Evolutionary conservation across 2,888 invertebrate genomes (phyloP), one percentile per base, ranked within the genome.

Genomic region (Xestobium rufovillosum): DNA sequence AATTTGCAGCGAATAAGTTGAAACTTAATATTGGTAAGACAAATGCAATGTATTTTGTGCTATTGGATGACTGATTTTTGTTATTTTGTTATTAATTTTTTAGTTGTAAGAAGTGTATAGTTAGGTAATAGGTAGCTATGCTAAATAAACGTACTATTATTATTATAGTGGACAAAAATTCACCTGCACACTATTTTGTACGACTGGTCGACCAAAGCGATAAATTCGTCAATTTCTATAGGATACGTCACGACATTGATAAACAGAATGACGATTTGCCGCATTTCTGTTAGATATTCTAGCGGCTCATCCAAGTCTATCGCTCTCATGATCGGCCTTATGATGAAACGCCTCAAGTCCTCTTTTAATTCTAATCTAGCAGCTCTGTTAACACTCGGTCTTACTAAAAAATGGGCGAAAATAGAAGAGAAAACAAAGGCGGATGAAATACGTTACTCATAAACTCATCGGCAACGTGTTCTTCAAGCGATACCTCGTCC

Each of bases 271-370:
- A 79, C 76, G 3, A 82, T 78, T 42, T 78, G 75, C 26, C 83
- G 70, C 63, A 83, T 78, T 61, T 84, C 83, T 0, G 82, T 81
- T 4, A 84, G 61, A 57, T 78, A 81, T 48, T 82, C 81, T 47
- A 83, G 63, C 0, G 81, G 80, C 53, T 82, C 78, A 39, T 76
- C 71, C 45, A 74, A 70, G 44, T 79, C 77, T 2, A 80, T 73
- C 0, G 75, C 75, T 13, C 72, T 66, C 25, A 77, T 67, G 0
- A 80, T 73, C 0, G 78, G 77, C 1, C 68, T 61, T 14, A 75
- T 61, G 58, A 78, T 73, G 48, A 75, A 80, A 29, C 71, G 70
- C 12, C 71, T 65, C 3, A 79, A 55, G 3, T 62, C 54, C 45
- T 68, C 47, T 48, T 65, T 68, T 53, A 74, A 39, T n/a, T 56